phyloP scores from a whole-genome alignment of 2,797 vertebrate genomes.

The Sebastes nivosus region DNA sequence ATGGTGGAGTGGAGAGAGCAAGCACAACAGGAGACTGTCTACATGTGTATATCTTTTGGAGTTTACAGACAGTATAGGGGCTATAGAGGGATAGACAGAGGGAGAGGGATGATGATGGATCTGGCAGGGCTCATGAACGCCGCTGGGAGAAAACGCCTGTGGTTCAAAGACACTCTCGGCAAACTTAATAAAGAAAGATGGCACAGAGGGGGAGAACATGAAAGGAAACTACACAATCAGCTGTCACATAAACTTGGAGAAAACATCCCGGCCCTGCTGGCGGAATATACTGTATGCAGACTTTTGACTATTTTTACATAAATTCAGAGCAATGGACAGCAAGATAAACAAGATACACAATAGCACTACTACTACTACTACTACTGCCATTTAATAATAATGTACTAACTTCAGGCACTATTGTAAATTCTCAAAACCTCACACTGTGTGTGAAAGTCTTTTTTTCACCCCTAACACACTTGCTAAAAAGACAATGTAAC shows the following conservation, averaged over 20 bases:
- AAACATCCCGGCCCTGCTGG: conserved; percentile 64
- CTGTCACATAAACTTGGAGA: conserved; percentile 74
- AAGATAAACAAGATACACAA: neutral
- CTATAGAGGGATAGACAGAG: conserved; percentile 60
- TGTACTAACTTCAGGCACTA: neutral
- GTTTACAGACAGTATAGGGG: conserved; percentile 49
- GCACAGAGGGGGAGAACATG: conserved; percentile 72
- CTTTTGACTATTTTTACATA: conserved; percentile 51
- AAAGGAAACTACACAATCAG: conserved; percentile 74
- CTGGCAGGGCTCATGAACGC: conserved; percentile 69
- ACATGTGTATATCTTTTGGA: conserved; percentile 49
- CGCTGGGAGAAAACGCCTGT: conserved; percentile 74
- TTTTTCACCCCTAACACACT: neutral
- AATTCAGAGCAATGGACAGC: conserved; percentile 13
- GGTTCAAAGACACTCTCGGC: conserved; percentile 76
- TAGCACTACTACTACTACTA: neutral
- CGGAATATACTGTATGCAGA: conserved; percentile 37
- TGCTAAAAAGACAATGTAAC: neutral
- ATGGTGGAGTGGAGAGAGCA: conserved; percentile 46
- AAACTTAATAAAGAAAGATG: conserved; percentile 79
- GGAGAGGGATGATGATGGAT: conserved; percentile 69
- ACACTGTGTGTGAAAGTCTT: neutral
- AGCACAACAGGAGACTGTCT: conserved; percentile 59
- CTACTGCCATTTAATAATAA: neutral
- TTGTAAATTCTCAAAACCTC: neutral